Evolutionary conservation across 2,113 vertebrate genomes (phyloP).

Genomic region (Sminthopsis crassicaudata): DNA sequence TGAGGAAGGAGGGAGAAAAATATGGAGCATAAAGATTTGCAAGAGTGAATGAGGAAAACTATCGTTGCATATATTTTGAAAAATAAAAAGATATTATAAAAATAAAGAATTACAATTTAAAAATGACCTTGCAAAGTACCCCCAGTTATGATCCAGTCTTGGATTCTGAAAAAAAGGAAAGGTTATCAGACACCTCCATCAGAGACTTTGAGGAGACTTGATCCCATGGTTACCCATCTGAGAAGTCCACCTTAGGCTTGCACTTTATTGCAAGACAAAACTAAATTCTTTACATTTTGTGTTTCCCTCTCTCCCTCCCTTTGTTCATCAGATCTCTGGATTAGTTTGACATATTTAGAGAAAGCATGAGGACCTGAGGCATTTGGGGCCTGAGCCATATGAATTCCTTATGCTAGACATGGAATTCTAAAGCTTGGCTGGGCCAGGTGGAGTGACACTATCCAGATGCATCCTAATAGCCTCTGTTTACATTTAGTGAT

Average conservation of each 20-base stretch:
- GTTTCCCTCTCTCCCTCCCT: not conserved
- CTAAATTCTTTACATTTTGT: not conserved
- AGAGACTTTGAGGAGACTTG: not conserved
- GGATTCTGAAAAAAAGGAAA: not conserved
- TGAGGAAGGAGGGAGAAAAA: too few relatives aligned
- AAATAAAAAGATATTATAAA: too few relatives aligned
- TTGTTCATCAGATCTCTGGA: not conserved
- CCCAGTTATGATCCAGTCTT: not conserved
- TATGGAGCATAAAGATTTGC: too few relatives aligned
- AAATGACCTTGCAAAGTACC: not conserved
- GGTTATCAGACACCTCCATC: not conserved
- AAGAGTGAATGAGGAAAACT: too few relatives aligned
- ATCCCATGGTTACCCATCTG: not conserved
- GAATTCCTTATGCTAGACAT: not conserved
- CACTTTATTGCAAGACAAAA: not conserved
- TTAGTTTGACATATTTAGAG: not conserved
- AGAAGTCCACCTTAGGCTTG: not conserved
- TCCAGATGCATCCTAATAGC: rapidly evolving
- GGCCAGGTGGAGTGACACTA: rapidly evolving
- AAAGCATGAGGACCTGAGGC: not conserved
- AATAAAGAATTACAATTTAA: too few relatives aligned
- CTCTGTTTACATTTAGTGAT: not conserved
- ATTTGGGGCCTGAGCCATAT: not conserved
- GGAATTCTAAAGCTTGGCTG: too few relatives aligned
- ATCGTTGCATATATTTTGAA: too few relatives aligned